Percentiles rank a stretch among this genome's conserved stretches.
Conservation (phyloP, 2,797 vertebrate genomes). For the Sarcophilus harrisii region DNA sequence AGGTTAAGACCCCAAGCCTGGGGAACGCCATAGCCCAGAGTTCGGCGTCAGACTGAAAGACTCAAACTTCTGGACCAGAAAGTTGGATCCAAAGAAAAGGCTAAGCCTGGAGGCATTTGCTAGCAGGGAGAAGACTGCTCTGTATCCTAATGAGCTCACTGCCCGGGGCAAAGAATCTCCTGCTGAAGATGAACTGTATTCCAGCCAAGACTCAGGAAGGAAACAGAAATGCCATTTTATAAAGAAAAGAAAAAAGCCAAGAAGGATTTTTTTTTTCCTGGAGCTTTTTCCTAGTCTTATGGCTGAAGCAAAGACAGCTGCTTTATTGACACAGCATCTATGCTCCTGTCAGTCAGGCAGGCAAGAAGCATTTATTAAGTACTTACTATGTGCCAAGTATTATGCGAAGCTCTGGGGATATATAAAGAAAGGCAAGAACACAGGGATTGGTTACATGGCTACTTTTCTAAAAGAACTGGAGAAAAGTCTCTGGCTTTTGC, state of each 20-base stretch:
- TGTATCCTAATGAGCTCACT: background rate
- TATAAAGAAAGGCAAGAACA: background rate
- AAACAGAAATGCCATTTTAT: constrained; percentile 1
- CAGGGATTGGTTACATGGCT: background rate
- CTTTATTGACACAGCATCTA: background rate
- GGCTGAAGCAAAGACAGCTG: background rate
- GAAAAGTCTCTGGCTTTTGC: background rate
- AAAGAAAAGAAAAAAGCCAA: background rate
- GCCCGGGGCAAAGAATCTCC: background rate
- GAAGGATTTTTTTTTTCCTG: background rate
- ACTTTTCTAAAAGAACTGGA: background rate
- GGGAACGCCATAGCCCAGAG: background rate
- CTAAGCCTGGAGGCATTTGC: background rate
- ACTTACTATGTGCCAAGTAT: background rate
- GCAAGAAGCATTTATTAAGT: background rate
- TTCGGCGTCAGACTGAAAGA: background rate
- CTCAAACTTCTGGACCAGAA: background rate
- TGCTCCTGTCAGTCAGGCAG: background rate
- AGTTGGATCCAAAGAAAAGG: background rate
- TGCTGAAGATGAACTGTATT: background rate
- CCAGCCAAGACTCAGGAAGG: background rate
- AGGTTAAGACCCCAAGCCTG: background rate
- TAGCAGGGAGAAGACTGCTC: background rate
- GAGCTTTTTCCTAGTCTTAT: background rate
- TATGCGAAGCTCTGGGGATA: background rate